Conservation (phyloP, 2,888 invertebrate genomes). For the Cistogaster globosa region DNA sequence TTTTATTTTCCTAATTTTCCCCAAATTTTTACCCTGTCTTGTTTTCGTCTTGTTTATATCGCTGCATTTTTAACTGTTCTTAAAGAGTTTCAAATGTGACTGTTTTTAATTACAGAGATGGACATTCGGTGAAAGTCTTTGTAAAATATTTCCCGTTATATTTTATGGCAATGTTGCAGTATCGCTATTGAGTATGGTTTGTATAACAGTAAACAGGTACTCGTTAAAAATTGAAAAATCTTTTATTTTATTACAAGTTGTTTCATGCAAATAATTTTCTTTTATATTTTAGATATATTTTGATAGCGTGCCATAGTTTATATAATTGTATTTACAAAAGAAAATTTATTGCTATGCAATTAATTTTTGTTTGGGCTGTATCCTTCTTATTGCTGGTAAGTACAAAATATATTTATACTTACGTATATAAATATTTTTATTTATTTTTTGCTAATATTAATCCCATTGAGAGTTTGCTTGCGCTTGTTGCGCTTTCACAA, state of each 20-base stretch:
- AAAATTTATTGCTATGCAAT: conserved; percentile 89
- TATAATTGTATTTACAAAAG: conserved; percentile 91
- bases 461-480: too few relatives aligned
- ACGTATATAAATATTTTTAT: background rate
- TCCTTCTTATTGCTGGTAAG: conserved; percentile 89
- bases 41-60: too few relatives aligned
- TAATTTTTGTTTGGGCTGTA: conserved; percentile 91
- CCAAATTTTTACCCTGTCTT: too few relatives aligned
- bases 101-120: conserved; percentile 84
- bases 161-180: conserved; percentile 96
- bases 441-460: too few relatives aligned
- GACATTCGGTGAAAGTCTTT: conserved; percentile 90
- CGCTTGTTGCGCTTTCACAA: too few relatives aligned
- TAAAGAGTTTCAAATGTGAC: background rate
- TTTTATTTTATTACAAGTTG: background rate
- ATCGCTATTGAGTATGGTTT: conserved; percentile 93
- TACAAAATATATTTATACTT: conserved; percentile 8
- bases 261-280: background rate
- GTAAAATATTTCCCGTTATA: conserved; percentile 93
- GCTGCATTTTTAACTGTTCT: background rate
- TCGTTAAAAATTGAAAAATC: conserved; percentile 74
- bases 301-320: conserved; percentile 91
- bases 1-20: too few relatives aligned
- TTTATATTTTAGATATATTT: conserved; percentile 87
- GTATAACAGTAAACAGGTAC: conserved; percentile 93